These are phyloP conservation scores for Tarsius wallacei DNA, from an alignment of 2,797 vertebrate species.

Conservation along the genomic window DNA sequence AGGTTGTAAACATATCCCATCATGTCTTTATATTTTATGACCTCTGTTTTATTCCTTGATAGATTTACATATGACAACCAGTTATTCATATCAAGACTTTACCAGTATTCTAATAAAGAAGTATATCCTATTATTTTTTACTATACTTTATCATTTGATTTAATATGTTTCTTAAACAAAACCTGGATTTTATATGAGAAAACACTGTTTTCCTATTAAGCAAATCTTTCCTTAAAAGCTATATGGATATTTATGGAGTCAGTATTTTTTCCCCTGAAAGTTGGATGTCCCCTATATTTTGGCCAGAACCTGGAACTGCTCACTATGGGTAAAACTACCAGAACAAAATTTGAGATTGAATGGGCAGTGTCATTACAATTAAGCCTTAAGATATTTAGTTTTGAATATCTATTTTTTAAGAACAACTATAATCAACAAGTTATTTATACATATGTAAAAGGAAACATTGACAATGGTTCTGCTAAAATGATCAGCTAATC, in stretches of 20 bases:
- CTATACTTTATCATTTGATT: slow-evolving; percentile 71
- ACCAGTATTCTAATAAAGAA: slow-evolving; percentile 87
- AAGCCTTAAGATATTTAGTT: neutral
- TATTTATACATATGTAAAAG: slow-evolving; percentile 45
- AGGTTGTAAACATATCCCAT: slow-evolving; percentile 89
- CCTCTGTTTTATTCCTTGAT: slow-evolving; percentile 89
- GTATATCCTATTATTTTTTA: slow-evolving; percentile 72
- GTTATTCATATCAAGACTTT: slow-evolving; percentile 90
- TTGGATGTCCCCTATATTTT: slow-evolving; percentile 35
- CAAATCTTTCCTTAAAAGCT: slow-evolving; percentile 72
- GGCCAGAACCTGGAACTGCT: neutral
- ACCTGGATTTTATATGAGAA: slow-evolving; percentile 79
- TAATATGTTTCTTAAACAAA: slow-evolving; percentile 83
- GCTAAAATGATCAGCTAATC: slow-evolving; percentile 53
- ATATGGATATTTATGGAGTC: neutral
- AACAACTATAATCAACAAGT: slow-evolving; percentile 48
- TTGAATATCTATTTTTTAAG: slow-evolving; percentile 31
- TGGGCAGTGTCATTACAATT: neutral
- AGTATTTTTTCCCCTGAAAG: slow-evolving; percentile 60
- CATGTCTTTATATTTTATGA: slow-evolving; percentile 90
- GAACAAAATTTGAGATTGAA: neutral
- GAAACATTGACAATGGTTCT: neutral
- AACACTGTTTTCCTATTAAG: slow-evolving; percentile 55
- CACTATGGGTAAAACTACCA: neutral
- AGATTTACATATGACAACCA: slow-evolving; percentile 88